Evolutionary conservation across 2,797 vertebrate genomes (phyloP).

Genomic region (Cyclura pinguis): DNA sequence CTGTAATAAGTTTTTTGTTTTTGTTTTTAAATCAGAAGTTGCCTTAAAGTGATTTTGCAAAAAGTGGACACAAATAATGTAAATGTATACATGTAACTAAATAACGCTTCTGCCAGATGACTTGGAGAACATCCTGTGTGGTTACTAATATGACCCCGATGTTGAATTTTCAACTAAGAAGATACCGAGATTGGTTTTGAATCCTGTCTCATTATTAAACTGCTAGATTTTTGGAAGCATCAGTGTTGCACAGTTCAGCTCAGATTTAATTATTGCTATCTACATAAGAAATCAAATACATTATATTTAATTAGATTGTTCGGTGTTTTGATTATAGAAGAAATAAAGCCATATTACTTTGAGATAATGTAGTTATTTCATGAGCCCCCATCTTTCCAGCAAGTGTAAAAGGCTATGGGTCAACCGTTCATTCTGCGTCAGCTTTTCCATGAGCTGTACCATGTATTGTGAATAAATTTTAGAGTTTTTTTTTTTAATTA

Average conservation of each 20-base stretch:
- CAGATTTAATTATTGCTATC: constrained; percentile 41
- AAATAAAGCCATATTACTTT: constrained; percentile 37
- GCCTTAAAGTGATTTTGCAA: not conserved
- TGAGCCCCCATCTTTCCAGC: not conserved
- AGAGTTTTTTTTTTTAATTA: not conserved
- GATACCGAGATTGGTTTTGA: not conserved
- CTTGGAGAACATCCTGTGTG: not conserved
- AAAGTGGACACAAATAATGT: not conserved
- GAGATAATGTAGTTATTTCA: constrained; percentile 42
- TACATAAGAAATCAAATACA: constrained; percentile 29
- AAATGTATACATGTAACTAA: not conserved
- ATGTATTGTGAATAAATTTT: not conserved
- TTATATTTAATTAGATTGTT: constrained; percentile 33
- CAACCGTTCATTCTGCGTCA: not conserved
- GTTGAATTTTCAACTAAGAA: not conserved
- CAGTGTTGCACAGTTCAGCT: constrained; percentile 13
- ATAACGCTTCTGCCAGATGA: too few relatives aligned
- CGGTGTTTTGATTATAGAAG: constrained; percentile 14
- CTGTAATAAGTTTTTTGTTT: not conserved
- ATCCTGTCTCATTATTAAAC: constrained; percentile 4
- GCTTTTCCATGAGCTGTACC: not conserved
- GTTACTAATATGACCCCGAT: not conserved
- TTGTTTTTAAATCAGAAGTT: not conserved
- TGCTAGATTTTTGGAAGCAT: not conserved
- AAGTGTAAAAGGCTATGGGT: not conserved